Base-by-base conservation (phyloP, 2,888 invertebrate genomes). In the Altica lythri region DNA sequence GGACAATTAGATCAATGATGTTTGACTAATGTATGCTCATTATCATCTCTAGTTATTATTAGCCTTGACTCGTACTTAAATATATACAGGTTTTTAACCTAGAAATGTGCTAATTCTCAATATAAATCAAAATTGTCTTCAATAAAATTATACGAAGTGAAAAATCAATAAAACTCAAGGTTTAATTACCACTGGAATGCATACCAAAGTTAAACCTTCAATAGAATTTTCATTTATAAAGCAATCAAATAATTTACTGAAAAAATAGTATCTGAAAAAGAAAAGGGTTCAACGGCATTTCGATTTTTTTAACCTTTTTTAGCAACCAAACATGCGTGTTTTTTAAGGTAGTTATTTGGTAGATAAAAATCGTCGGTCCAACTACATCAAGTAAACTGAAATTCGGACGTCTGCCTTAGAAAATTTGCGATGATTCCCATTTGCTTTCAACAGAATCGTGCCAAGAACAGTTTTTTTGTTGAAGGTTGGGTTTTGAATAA, bases 231-330 rank as follows among this genome's bases (percentile, higher is more conserved):
- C n/a, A 37, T 19, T 37, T 37, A 19, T n/a, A n/a, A n/a, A n/a
- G n/a, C n/a, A 37, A 18, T 4, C n/a, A 19, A 18, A 9, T 37
- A 37, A 37, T 25, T 16, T 4, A 14, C 6, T 25, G 2, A 32
- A 9, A 34, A 18, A 25, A 37, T 19, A 13, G 13, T 45, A 45
- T 18, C 19, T 12, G 38, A 29, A 38, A 38, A 35, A 29, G 27
- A 37, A 13, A 9, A 51, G 54, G 22, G 61, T 63, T 63, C 61
- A 61, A 61, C 45, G 61, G 59, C 61, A 59, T 48, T 52, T 27
- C 40, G 55, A 53, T 61, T 57, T 57, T 62, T 59, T 56, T 54
- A 59, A 49, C 57, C 12, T 40, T 58, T 53, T 62, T 59, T 48
- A 29, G 27, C 30, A 29, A 38, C 38, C 10, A 10, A 38, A 38